Percentiles rank a stretch among this genome's conserved stretches.
phyloP scores from a whole-genome alignment of 2,113 vertebrate genomes.

The Zeus faber region DNA sequence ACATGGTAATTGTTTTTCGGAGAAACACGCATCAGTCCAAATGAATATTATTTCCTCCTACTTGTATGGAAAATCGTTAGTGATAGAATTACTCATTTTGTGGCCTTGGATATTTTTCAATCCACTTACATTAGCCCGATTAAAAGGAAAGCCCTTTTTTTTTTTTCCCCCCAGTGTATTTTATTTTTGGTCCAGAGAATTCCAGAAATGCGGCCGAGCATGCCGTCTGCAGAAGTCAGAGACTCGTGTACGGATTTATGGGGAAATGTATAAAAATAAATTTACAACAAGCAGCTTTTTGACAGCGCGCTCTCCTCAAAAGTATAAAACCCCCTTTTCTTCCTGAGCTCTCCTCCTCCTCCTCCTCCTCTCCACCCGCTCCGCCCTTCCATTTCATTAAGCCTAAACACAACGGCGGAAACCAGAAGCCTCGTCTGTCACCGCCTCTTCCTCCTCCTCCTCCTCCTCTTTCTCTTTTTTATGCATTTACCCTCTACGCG shows the following conservation, averaged over 20 bases:
- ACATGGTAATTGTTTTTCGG: too few species aligned
- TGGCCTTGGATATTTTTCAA: slow-evolving; percentile 53
- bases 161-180: slow-evolving; percentile 4
- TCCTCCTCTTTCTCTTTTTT: slow-evolving; percentile 47
- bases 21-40: slow-evolving; percentile 23
- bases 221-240: slow-evolving; percentile 31
- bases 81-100: slow-evolving; percentile 46
- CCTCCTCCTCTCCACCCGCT: slow-evolving; percentile 33
- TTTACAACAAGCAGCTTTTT: slow-evolving; percentile 70
- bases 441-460: slow-evolving; percentile 27
- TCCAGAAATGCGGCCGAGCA: slow-evolving; percentile 38
- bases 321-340: slow-evolving; percentile 46
- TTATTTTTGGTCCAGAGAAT: slow-evolving; percentile 30
- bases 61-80: slow-evolving; percentile 34
- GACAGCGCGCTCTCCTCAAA: slow-evolving; percentile 45
- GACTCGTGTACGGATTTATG: slow-evolving; percentile 58
- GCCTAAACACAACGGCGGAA: slow-evolving; percentile 48
- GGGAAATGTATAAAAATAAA: slow-evolving; percentile 64
- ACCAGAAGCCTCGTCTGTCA: slow-evolving; percentile 49
- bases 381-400: slow-evolving; percentile 75
- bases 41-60: slow-evolving; percentile 33
- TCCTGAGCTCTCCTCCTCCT: slow-evolving; percentile 32
- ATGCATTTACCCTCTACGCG: slow-evolving; percentile 63
- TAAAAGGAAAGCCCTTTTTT: slow-evolving; percentile 43
- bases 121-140: slow-evolving; percentile 50